These are phyloP conservation scores for Drosophila lini DNA, from an alignment of 1,140 invertebrate species.

Conservation along the genomic window DNA sequence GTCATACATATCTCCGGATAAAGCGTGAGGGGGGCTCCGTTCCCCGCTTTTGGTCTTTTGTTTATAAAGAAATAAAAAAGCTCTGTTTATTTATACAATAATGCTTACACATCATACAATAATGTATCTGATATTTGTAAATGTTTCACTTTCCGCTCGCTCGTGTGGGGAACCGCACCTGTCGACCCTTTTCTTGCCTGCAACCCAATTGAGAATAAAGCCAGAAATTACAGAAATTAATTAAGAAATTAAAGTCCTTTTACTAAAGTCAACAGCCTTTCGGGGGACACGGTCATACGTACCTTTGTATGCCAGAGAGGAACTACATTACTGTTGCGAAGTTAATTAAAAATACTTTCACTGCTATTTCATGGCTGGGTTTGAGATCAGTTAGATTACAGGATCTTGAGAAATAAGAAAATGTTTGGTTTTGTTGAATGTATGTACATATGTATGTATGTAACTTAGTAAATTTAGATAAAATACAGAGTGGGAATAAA, in stretches of 20 bases:
- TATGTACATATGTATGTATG: no score
- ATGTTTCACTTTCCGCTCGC: background rate
- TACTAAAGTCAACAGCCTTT: background rate
- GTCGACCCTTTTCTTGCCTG: background rate
- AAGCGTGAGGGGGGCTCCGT: background rate
- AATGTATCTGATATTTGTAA: slow-evolving; percentile 57
- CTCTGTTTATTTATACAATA: slow-evolving; percentile 63
- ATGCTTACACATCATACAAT: slow-evolving; percentile 69
- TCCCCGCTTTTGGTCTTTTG: slow-evolving; percentile 14
- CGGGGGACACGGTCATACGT: background rate
- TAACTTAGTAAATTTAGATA: no score
- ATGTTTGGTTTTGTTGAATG: no score
- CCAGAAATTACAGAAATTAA: slow-evolving; percentile 52
- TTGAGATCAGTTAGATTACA: no score
- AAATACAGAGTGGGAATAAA: no score
- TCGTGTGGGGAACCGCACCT: background rate
- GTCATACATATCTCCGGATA: slow-evolving; percentile 38
- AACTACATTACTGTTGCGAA: no score
- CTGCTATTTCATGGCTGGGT: no score
- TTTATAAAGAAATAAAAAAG: slow-evolving; percentile 47
- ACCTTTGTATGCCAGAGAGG: no score
- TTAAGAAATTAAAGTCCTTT: slow-evolving; percentile 10
- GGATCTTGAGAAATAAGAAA: no score
- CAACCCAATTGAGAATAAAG: slow-evolving; percentile 19
- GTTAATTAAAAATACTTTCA: no score